Evolutionary conservation across 37 sponge, comb jelly and placozoan species (phyloP).

Genomic region (Haliclona indistincta): DNA sequence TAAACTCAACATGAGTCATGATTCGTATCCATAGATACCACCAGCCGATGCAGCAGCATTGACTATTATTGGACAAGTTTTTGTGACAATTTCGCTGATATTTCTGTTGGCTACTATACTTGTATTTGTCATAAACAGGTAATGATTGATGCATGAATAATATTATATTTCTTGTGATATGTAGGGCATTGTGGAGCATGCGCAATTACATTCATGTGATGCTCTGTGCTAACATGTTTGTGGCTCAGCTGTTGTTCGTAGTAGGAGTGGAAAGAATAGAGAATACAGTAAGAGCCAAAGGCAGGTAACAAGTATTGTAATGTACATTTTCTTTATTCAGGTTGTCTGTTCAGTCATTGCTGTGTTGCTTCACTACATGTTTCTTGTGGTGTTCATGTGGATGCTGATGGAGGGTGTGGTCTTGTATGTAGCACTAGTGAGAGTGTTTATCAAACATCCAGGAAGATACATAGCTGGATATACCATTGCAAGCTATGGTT

Average conservation of each 20-base stretch:
- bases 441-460: constrained; percentile 51
- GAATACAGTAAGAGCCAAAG: constrained; percentile 8
- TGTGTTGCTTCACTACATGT: constrained; percentile 51
- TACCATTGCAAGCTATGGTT: constrained; percentile 58
- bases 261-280: constrained; percentile 39
- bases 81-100: constrained; percentile 40
- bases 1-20: background rate
- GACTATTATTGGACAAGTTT: constrained; percentile 34
- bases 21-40: background rate
- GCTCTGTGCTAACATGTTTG: constrained; percentile 46
- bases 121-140: constrained; percentile 31
- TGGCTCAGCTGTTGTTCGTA: constrained; percentile 51
- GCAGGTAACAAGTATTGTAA: background rate
- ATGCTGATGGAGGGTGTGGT: constrained; percentile 84
- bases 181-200: constrained; percentile 65
- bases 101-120: constrained; percentile 36
- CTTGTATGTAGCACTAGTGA: constrained; percentile 50
- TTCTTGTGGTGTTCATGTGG: constrained; percentile 74
- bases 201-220: constrained; percentile 58
- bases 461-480: constrained; percentile 28
- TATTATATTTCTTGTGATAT: background rate
- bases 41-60: background rate
- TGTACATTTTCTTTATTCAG: constrained; percentile 11
- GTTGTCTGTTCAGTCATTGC: constrained; percentile 30
- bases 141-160: background rate